Conservation (phyloP, 2,888 invertebrate genomes). For the Leptarthrus brevirostris region DNA sequence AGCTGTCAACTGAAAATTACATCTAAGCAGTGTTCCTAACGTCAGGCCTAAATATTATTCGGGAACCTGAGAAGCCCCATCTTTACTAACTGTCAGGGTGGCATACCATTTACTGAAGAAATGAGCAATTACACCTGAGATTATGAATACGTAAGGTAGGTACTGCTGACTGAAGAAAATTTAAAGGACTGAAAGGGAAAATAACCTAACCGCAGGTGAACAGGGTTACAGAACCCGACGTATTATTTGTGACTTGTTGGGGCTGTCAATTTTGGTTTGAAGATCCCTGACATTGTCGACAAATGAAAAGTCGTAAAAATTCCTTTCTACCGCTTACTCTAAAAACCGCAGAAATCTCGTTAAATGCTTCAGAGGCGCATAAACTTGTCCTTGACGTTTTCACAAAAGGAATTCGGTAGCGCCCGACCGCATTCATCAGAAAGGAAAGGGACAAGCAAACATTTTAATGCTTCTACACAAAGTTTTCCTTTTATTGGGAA, state of each 20-base stretch:
- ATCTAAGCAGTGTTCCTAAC: background rate
- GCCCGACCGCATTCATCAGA: conserved; percentile 22
- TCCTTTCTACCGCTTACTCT: background rate
- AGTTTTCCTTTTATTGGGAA: conserved; percentile 39
- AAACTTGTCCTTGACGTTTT: conserved; percentile 33
- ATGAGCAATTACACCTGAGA: conserved; percentile 41
- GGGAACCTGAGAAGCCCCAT: no score
- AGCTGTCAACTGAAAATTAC: conserved; percentile 39
- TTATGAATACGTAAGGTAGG: conserved; percentile 32
- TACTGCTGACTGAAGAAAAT: background rate
- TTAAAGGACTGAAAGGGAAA: no score
- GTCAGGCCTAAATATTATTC: no score
- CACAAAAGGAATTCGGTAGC: conserved; percentile 11
- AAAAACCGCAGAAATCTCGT: conserved; percentile 36
- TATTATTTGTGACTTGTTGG: background rate
- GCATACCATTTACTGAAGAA: conserved; percentile 6
- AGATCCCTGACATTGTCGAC: conserved; percentile 8
- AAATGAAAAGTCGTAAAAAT: conserved; percentile 37
- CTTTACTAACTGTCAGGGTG: no score
- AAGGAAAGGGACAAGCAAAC: conserved; percentile 42
- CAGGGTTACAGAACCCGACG: background rate
- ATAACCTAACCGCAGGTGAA: background rate
- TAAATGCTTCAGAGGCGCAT: conserved; percentile 43
- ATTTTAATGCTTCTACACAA: conserved; percentile 40
- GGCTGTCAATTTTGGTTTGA: conserved; percentile 11